Conservation (phyloP, 53 echinoderm and acorn worm species). For the Actinopyga echinites region DNA sequence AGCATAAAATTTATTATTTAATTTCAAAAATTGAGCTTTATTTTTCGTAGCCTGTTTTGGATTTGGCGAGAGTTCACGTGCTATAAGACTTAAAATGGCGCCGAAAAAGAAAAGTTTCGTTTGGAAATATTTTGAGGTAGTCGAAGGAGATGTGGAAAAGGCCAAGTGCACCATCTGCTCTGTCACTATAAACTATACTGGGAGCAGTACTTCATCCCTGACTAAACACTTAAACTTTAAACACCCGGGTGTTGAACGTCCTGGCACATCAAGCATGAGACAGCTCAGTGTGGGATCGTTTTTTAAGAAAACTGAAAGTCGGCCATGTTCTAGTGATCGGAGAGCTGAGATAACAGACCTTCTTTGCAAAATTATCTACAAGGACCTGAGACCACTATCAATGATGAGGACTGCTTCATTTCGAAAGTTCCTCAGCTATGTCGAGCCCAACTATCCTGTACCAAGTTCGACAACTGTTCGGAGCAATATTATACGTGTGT, state of each 20-base stretch:
- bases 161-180: not conserved
- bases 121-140: no score
- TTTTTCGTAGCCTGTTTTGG: no score
- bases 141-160: no score
- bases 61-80: no score
- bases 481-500: not conserved
- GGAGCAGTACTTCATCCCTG: not conserved
- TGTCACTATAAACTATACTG: not conserved
- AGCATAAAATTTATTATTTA: no score
- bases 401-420: not conserved
- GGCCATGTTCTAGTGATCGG: not conserved
- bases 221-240: not conserved
- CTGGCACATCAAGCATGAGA: not conserved
- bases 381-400: not conserved
- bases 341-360: not conserved
- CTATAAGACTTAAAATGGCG: no score
- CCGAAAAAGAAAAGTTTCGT: no score
- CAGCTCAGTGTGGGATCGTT: not conserved
- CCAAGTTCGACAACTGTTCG: not conserved
- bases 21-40: no score
- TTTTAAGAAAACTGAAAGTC: not conserved
- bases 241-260: not conserved
- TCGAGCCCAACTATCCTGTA: not conserved
- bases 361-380: not conserved
- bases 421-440: not conserved